These are phyloP conservation scores for Pandemis cinnamomeana DNA, from an alignment of 2,888 invertebrate species.

Conservation along the genomic window DNA sequence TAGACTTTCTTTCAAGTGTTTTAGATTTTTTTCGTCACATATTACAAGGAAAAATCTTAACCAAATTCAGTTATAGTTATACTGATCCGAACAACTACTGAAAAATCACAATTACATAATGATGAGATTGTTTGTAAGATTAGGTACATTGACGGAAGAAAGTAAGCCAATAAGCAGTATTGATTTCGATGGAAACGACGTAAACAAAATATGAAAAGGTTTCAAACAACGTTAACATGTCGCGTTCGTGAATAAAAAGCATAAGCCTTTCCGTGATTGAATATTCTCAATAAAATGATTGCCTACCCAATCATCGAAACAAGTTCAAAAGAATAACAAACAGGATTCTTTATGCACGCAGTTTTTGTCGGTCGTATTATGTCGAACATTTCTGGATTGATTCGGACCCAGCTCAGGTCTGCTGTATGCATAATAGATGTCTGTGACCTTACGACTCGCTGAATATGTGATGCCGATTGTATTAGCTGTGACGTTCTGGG, in stretches of 20 bases:
- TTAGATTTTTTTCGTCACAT: no score
- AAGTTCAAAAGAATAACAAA: slow-evolving; percentile 42
- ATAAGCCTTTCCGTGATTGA: slow-evolving; percentile 32
- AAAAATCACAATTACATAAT: neutral
- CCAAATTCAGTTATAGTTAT: no score
- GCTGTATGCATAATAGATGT: slow-evolving; percentile 73
- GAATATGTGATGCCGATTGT: slow-evolving; percentile 41
- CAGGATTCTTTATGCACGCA: slow-evolving; percentile 33
- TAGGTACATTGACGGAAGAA: neutral
- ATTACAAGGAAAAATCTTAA: no score
- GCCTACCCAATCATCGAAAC: slow-evolving; percentile 36
- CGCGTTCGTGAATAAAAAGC: slow-evolving; percentile 19
- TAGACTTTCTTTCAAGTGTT: no score
- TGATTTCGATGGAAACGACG: neutral
- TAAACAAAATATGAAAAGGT: neutral
- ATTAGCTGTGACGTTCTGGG: slow-evolving; percentile 31
- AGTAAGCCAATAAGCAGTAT: neutral
- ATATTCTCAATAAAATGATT: slow-evolving; percentile 34
- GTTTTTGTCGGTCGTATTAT: slow-evolving; percentile 51
- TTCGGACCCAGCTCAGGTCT: slow-evolving; percentile 67
- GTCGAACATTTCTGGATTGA: slow-evolving; percentile 69
- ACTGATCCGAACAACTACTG: no score
- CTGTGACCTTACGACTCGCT: slow-evolving; percentile 51
- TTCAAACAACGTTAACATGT: neutral
- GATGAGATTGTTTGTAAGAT: neutral